Evolutionary conservation across 2,113 vertebrate species (phyloP).

Genomic region (Ceuthmochares aereus): DNA sequence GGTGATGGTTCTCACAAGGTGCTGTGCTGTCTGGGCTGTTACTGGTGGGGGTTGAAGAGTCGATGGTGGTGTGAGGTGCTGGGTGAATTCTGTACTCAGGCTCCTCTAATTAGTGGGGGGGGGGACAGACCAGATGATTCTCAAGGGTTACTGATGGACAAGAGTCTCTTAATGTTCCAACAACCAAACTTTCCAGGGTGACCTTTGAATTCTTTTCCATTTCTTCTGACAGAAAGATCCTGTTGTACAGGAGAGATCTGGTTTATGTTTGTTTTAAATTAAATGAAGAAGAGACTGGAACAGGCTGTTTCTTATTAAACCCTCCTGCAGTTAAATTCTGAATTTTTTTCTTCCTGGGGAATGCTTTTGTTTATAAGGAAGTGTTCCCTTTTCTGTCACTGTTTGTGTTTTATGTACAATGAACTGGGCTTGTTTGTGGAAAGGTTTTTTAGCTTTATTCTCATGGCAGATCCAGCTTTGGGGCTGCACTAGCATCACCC

Average conservation of each 20-base stretch:
- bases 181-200: neutral
- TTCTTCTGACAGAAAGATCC: neutral
- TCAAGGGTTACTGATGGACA: neutral
- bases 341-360: neutral
- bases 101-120: neutral
- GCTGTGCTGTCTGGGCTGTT: neutral
- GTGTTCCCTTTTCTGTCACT: slow-evolving; percentile 1
- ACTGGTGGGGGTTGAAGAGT: fast-evolving
- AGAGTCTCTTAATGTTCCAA: neutral
- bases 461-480: neutral
- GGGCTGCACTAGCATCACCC: neutral
- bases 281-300: slow-evolving; percentile 42
- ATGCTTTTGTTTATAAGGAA: slow-evolving; percentile 43
- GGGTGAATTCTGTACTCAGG: neutral
- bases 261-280: slow-evolving; percentile 52
- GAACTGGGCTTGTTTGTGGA: neutral
- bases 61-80: neutral
- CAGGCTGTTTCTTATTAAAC: slow-evolving; percentile 49
- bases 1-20: neutral
- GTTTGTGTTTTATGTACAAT: neutral
- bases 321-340: slow-evolving; percentile 20
- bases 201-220: slow-evolving; percentile 12
- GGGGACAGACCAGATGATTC: neutral
- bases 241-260: slow-evolving; percentile 28
- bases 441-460: neutral